Base-by-base conservation (phyloP, 1,140 invertebrate genomes). In the Catajapyx aquilonaris region DNA sequence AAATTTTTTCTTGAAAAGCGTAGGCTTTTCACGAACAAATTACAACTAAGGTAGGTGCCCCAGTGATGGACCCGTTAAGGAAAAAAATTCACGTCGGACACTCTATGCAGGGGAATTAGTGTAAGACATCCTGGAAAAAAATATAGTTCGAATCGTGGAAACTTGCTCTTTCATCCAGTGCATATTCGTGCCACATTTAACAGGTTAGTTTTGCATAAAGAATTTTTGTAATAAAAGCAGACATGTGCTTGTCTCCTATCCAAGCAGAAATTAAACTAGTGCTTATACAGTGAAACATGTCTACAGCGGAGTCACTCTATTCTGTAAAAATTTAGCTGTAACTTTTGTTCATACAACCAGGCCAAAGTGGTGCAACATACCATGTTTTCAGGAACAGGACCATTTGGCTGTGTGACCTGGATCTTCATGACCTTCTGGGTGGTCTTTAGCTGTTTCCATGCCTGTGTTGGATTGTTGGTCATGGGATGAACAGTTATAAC, bases 391-490 rank as follows among this genome's bases (percentile, higher is more conserved):
- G 57, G 54, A 20, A 67, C 60, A 5, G 60, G 54, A 2, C 51
- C 56, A 10, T 57, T 59, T 1, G 71, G 69, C 20, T 56, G 48
- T 50, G 66, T 69, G 20, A 66, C 62, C 35, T 67, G 71, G 22
- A 78, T 63, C 61, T 74, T 75, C 33, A 74, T 63, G 21, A 74
- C 60, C 49, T 68, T 70, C 50, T 77, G 73, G 2, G 55, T 52
- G 43, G 66, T 59, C 22, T 64, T 67, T 23, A 78, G 54, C 49
- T 73, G 65, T 40, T 60, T 55, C 75, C 74, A 79, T 22, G 73
- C 73, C 32, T 55, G 56, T 5, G 71, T 76, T 5, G 75, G 74
- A 54, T 76, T 64, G 34, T 59, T 48, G 28, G 69, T 68, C 28
- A 76, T 53, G 5, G 66, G 63, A 54, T 78, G 72, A 40, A 74